Conservation (phyloP, 2,113 vertebrate species). For the Centrocercus urophasianus region DNA sequence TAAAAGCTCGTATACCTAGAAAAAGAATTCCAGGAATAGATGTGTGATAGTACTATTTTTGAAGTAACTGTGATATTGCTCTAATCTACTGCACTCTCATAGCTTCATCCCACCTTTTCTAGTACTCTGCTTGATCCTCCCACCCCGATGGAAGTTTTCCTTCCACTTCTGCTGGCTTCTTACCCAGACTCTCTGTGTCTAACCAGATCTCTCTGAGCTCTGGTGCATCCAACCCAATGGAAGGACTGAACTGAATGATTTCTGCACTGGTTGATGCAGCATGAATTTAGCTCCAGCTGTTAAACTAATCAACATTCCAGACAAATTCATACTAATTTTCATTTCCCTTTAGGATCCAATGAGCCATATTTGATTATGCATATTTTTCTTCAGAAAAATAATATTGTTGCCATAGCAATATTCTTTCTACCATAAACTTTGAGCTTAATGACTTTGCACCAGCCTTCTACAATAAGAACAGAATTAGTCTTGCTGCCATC, state of each 20-base stretch:
- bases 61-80: neutral
- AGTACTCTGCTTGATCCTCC: neutral
- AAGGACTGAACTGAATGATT: neutral
- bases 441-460: conserved; percentile 60
- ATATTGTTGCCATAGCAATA: conserved; percentile 64
- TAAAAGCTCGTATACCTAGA: neutral
- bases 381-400: conserved; percentile 68
- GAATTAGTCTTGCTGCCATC: conserved; percentile 22
- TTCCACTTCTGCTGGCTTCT: neutral
- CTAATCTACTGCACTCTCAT: neutral
- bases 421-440: conserved; percentile 54
- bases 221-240: neutral
- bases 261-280: conserved; percentile 1
- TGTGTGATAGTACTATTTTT: neutral
- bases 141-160: neutral
- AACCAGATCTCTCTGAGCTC: neutral
- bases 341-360: conserved; percentile 63
- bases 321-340: conserved; percentile 68
- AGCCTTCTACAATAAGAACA: conserved; percentile 34
- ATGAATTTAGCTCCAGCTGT: conserved; percentile 40
- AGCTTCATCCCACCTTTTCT: neutral
- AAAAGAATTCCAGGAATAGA: neutral
- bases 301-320: conserved; percentile 59
- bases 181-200: neutral
- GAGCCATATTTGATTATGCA: conserved; percentile 59